phyloP scores from a whole-genome alignment of 2,888 invertebrate genomes.

The Drosophila barbarae region DNA sequence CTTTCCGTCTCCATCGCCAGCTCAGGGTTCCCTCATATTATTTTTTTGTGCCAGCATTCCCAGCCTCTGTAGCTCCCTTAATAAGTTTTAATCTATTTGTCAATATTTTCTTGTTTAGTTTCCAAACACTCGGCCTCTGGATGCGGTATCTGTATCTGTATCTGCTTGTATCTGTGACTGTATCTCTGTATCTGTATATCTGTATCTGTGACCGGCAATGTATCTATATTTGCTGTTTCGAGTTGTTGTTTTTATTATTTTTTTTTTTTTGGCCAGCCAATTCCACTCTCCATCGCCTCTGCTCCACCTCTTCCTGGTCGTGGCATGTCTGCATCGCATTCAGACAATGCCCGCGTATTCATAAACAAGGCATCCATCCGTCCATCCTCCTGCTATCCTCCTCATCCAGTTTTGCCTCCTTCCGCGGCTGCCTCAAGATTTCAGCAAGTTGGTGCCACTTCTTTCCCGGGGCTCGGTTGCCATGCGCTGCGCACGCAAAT shows the following conservation, averaged over 20 bases:
- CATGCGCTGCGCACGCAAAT: constrained; percentile 53
- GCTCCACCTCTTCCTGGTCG: constrained; percentile 42
- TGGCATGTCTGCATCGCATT: constrained; percentile 46
- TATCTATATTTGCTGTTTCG: constrained; percentile 36
- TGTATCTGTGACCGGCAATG: constrained; percentile 17
- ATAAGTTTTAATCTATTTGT: constrained; percentile 75
- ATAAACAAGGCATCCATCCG: constrained; percentile 61
- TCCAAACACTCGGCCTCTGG: constrained; percentile 56
- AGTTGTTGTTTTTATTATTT: constrained; percentile 7
- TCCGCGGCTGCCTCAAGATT: constrained; percentile 31
- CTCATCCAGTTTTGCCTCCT: constrained; percentile 55
- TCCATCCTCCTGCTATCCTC: constrained; percentile 37
- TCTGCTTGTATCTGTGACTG: constrained; percentile 21
- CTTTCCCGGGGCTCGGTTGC: constrained; percentile 51
- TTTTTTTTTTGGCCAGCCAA: constrained; percentile 38
- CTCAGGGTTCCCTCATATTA: neutral
- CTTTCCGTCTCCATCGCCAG: neutral
- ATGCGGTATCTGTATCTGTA: constrained; percentile 23
- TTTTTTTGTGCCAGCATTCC: constrained; percentile 26
- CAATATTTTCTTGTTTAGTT: constrained; percentile 73
- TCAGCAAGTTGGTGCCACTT: constrained; percentile 59
- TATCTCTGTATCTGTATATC: constrained; percentile 12
- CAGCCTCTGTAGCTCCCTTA: constrained; percentile 45
- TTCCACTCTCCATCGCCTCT: constrained; percentile 14
- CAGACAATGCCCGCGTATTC: constrained; percentile 70